Evolutionary conservation across 2,888 invertebrate species (phyloP).

Genomic region (Campaea margaritaria): DNA sequence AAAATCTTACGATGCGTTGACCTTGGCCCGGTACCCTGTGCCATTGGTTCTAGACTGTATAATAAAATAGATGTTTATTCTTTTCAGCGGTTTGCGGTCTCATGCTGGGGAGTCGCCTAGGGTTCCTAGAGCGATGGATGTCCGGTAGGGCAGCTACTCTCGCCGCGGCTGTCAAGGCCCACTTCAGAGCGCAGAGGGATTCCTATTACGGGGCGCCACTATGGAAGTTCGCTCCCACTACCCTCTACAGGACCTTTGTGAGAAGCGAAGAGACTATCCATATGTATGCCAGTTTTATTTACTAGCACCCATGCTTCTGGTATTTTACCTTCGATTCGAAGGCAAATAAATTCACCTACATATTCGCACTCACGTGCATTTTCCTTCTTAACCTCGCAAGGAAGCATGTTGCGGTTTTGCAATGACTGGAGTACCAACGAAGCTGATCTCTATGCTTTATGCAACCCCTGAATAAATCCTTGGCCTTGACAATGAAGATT

Average conservation of each 20-base stretch:
- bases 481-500: slow-evolving; percentile 25
- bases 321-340: neutral
- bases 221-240: slow-evolving; percentile 92
- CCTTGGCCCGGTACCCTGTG: too few relatives aligned
- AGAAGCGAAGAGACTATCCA: slow-evolving; percentile 92
- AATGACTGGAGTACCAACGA: slow-evolving; percentile 1
- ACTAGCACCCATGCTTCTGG: neutral
- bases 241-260: slow-evolving; percentile 88
- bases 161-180: slow-evolving; percentile 90
- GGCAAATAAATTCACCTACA: too few relatives aligned
- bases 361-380: too few relatives aligned
- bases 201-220: slow-evolving; percentile 92
- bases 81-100: slow-evolving; percentile 90
- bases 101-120: slow-evolving; percentile 91
- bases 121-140: slow-evolving; percentile 87
- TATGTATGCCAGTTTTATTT: slow-evolving; percentile 83
- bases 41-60: too few relatives aligned
- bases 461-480: slow-evolving; percentile 12
- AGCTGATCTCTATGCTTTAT: neutral
- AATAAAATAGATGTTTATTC: too few relatives aligned
- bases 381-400: too few relatives aligned
- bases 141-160: slow-evolving; percentile 86
- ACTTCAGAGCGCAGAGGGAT: slow-evolving; percentile 92
- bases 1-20: too few relatives aligned
- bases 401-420: slow-evolving; percentile 1